Percentiles rank a stretch among this genome's conserved stretches.
Evolutionary conservation across 2,797 vertebrate genomes (phyloP).

Genomic region (Nyctibius grandis): DNA sequence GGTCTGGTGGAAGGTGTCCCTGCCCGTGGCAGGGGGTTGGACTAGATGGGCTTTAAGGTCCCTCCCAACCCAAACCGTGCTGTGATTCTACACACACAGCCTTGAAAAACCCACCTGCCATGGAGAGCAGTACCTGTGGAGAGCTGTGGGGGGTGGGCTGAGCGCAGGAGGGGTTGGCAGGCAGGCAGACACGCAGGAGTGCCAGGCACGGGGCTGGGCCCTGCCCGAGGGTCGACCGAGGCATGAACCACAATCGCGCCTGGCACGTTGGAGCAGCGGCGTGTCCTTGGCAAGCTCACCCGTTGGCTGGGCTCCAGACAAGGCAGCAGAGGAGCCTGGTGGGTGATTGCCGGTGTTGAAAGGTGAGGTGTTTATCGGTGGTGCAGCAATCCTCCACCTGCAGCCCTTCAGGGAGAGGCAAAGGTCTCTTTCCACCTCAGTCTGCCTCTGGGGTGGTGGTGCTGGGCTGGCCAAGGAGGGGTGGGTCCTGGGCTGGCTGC

Average conservation of each 20-base stretch:
- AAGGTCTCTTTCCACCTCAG: background rate
- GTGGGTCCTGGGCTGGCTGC: rapidly evolving
- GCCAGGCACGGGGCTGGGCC: background rate
- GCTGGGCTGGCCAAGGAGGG: background rate
- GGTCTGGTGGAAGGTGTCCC: background rate
- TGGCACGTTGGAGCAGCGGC: rapidly evolving
- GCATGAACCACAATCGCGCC: background rate
- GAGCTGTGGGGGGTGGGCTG: background rate
- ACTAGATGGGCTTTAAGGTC: background rate
- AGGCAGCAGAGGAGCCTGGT: background rate
- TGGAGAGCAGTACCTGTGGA: background rate
- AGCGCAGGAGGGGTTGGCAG: background rate
- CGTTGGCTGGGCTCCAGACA: background rate
- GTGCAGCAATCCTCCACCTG: background rate
- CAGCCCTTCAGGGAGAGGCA: background rate
- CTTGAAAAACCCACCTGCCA: background rate
- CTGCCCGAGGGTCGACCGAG: background rate
- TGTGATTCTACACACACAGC: too few species aligned
- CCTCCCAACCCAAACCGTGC: background rate
- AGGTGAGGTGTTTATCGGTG: background rate
- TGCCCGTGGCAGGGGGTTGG: too few species aligned
- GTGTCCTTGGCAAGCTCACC: background rate
- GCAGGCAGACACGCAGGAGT: background rate
- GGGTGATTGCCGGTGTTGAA: background rate
- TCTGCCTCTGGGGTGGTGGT: background rate